Conservation (phyloP, 2,113 vertebrate species). For the Tretioscincus oriximinensis region DNA sequence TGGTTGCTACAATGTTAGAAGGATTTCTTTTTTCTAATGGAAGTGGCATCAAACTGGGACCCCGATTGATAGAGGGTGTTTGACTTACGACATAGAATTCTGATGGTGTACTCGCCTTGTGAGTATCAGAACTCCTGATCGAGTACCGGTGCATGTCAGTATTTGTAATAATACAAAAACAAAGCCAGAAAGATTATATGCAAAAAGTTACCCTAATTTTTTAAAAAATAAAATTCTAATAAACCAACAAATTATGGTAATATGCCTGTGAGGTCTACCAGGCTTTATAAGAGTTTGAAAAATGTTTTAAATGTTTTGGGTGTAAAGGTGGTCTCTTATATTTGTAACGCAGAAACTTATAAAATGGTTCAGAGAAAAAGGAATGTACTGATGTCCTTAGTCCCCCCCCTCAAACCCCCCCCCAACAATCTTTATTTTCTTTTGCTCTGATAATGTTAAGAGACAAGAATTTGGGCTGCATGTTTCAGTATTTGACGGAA, state of each 20-base stretch:
- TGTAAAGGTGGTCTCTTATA: too few relatives aligned
- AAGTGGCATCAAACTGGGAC: slow-evolving; percentile 65
- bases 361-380: slow-evolving; percentile 38
- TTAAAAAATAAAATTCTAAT: slow-evolving; percentile 65
- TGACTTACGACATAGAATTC: slow-evolving; percentile 67
- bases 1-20: slow-evolving; percentile 21
- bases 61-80: slow-evolving; percentile 69
- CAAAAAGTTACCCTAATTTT: slow-evolving; percentile 63
- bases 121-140: slow-evolving; percentile 46
- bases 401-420: not conserved
- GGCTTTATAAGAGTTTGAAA: slow-evolving; percentile 1
- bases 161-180: slow-evolving; percentile 53
- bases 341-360: slow-evolving; percentile 20
- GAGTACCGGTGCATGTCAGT: not conserved
- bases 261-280: slow-evolving; percentile 52
- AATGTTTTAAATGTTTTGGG: too few relatives aligned
- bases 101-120: slow-evolving; percentile 67
- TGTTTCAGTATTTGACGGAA: slow-evolving; percentile 25
- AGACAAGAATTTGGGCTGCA: slow-evolving; percentile 34
- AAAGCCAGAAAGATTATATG: slow-evolving; percentile 57
- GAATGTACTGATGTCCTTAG: slow-evolving; percentile 37
- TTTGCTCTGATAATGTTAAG: slow-evolving; percentile 11
- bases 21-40: slow-evolving; percentile 61
- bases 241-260: slow-evolving; percentile 46
- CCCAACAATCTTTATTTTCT: slow-evolving; percentile 1